Percentiles rank a stretch among this genome's conserved stretches.
Evolutionary conservation across 37 sponge, comb jelly and placozoan species (phyloP).

Genomic region (Mnemiopsis leidyi): DNA sequence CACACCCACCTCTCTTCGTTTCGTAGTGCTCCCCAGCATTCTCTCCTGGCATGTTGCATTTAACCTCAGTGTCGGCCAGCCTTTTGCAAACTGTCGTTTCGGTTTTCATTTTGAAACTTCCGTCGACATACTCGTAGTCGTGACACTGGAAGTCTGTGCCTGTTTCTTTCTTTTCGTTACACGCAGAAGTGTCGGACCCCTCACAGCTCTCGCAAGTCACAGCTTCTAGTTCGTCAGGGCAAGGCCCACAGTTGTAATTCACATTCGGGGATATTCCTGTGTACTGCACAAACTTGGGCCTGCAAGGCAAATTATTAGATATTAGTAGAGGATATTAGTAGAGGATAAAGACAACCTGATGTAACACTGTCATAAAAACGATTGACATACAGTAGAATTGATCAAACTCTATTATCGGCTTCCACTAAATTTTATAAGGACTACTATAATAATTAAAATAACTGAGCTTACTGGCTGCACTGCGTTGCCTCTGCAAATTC

Average conservation of each 20-base stretch:
- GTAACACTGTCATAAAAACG: no score
- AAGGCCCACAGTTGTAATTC: background rate
- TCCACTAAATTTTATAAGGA: no score
- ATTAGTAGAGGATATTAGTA: no score
- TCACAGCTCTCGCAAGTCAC: background rate
- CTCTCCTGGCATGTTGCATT: background rate
- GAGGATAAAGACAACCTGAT: no score
- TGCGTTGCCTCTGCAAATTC: background rate
- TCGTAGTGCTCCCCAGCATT: background rate
- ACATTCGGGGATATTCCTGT: background rate
- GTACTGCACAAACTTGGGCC: background rate
- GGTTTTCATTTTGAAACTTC: background rate
- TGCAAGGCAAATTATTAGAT: background rate
- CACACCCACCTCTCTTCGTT: background rate
- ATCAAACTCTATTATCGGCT: no score
- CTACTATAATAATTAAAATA: background rate
- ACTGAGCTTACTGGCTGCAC: background rate
- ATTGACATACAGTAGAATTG: no score
- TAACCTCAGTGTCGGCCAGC: background rate
- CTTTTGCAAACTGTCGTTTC: background rate
- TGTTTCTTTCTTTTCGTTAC: background rate
- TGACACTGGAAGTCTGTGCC: background rate
- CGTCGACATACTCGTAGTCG: background rate
- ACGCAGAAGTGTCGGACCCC: background rate
- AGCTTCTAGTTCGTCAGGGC: background rate